A percentile compares a stretch with the other conserved stretches of the same genome.
phyloP scores from a whole-genome alignment of 2,113 vertebrate species.

The Platysteira castanea region DNA sequence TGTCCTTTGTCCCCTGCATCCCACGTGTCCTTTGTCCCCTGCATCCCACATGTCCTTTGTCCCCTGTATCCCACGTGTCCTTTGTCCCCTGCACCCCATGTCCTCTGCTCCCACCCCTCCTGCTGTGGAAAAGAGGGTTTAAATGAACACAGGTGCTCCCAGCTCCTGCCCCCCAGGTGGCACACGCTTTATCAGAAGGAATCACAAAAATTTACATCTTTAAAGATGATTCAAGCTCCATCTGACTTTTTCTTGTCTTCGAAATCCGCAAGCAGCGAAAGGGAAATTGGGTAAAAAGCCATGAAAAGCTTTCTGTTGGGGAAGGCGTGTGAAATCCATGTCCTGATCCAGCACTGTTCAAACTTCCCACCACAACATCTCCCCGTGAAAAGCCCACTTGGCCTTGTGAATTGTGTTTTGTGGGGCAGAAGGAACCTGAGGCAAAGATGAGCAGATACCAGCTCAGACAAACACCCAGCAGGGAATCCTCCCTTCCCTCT shows the following conservation, averaged over 20 bases:
- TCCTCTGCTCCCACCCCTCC: neutral
- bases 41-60: no score
- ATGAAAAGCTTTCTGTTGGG: neutral
- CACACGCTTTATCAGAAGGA: neutral
- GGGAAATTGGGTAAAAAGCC: neutral
- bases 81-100: no score
- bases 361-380: neutral
- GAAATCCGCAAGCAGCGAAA: neutral
- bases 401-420: neutral
- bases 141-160: neutral
- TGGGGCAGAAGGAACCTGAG: neutral
- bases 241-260: neutral
- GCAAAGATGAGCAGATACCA: neutral
- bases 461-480: neutral
- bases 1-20: no score
- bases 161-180: neutral
- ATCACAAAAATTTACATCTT: neutral
- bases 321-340: neutral
- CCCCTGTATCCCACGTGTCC: no score
- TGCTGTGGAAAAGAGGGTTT: neutral
- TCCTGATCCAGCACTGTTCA: neutral
- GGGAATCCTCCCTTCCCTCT: neutral
- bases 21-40: no score
- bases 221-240: neutral
- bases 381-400: neutral